Conservation (phyloP, 2,797 vertebrate species). For the Nannoperca obscura region DNA sequence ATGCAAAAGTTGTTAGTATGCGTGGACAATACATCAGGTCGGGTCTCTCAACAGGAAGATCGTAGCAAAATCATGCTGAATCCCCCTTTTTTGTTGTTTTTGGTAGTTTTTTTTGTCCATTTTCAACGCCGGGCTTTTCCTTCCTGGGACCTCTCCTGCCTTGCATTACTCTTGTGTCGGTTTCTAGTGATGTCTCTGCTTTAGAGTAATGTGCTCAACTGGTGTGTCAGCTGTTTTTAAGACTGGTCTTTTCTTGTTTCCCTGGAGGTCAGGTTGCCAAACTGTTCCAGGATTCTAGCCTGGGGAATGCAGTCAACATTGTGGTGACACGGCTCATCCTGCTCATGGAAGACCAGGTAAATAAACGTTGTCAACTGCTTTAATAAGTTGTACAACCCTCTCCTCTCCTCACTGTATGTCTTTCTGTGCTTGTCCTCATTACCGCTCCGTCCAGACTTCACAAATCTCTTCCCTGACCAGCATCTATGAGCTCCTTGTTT, state of each 20-base stretch:
- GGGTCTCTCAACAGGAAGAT: not conserved
- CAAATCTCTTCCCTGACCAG: conserved; percentile 17
- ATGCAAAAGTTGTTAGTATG: not conserved
- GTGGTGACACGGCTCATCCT: conserved; percentile 97
- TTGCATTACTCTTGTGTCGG: not conserved
- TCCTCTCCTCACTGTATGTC: not conserved
- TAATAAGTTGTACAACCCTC: not conserved
- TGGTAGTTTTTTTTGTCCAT: not conserved
- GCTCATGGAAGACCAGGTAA: conserved; percentile 98
- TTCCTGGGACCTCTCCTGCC: not conserved
- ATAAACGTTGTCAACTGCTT: conserved; percentile 14
- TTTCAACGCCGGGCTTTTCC: not conserved
- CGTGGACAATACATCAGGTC: not conserved
- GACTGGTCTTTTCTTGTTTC: conserved; percentile 99
- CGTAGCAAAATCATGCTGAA: not conserved
- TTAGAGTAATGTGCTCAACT: not conserved
- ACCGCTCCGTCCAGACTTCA: not conserved
- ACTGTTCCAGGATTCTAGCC: conserved; percentile 99
- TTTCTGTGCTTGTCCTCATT: conserved; percentile 21
- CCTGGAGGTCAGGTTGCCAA: conserved; percentile 99
- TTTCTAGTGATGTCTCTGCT: conserved; percentile 22
- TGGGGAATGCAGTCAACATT: conserved; percentile 98
- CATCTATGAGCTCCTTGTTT: conserved; percentile 75
- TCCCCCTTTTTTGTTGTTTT: not conserved
- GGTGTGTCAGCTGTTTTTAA: conserved; percentile 89